phyloP scores from a whole-genome alignment of 2,888 invertebrate species.

The Cabera pusaria region DNA sequence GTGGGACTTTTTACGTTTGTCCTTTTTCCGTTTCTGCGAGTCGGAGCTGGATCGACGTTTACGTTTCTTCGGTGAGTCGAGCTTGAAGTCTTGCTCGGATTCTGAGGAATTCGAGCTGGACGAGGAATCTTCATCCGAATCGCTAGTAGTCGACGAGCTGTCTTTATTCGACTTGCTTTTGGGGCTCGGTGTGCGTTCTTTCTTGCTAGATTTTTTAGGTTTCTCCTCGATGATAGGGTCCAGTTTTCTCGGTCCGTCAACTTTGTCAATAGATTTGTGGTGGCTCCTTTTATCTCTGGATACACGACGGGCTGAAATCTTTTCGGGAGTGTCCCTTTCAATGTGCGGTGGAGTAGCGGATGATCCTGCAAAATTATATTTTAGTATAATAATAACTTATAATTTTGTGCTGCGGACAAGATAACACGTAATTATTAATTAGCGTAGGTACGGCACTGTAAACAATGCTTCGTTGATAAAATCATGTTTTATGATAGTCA shows the following conservation, averaged over 20 bases:
- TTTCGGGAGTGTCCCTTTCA: constrained; percentile 66
- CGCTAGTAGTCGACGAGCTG: constrained; percentile 64
- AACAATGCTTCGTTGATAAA: too few relatives aligned
- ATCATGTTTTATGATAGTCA: too few relatives aligned
- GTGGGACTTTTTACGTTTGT: constrained; percentile 56
- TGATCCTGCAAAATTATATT: too few relatives aligned
- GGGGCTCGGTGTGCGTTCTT: constrained; percentile 62
- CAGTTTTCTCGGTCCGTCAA: constrained; percentile 58
- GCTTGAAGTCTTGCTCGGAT: constrained; percentile 48
- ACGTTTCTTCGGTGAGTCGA: constrained; percentile 60
- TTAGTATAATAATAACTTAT: too few relatives aligned
- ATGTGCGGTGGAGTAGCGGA: constrained; percentile 67
- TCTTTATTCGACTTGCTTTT: constrained; percentile 58
- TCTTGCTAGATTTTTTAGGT: constrained; percentile 52
- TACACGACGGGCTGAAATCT: constrained; percentile 52
- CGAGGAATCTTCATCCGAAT: constrained; percentile 64
- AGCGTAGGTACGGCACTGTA: too few relatives aligned
- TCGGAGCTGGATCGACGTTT: constrained; percentile 64
- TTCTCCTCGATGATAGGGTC: constrained; percentile 63
- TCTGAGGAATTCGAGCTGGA: constrained; percentile 50
- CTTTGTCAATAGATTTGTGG: constrained; percentile 57
- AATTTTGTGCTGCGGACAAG: too few relatives aligned
- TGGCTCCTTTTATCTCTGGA: constrained; percentile 63
- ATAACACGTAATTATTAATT: too few relatives aligned
- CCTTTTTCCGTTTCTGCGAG: constrained; percentile 57